Conservation (phyloP, 2,113 vertebrate species). For the Lontra canadensis region DNA sequence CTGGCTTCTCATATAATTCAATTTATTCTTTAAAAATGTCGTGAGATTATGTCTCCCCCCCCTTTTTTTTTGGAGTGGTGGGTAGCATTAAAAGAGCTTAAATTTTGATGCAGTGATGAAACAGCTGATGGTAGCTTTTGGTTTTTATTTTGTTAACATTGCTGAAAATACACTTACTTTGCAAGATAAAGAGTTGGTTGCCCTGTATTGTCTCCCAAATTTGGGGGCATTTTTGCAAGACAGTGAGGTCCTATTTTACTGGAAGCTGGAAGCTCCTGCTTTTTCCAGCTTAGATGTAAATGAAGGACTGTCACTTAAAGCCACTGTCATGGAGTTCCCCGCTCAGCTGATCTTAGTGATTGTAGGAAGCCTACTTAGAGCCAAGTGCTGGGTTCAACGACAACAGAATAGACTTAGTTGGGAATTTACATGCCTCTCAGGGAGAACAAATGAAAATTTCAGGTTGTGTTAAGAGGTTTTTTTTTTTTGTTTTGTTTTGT, state of each 20-base stretch:
- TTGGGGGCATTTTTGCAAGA: not conserved
- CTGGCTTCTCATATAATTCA: not conserved
- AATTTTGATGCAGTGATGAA: not conserved
- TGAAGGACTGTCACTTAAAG: not conserved
- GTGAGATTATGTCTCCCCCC: not conserved
- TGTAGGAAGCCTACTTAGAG: not conserved
- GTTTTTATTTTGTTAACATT: conserved; percentile 6
- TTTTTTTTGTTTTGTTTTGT: too few relatives aligned
- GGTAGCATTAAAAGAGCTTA: not conserved
- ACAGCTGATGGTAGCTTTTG: not conserved
- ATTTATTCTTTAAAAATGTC: not conserved
- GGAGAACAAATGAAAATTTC: not conserved
- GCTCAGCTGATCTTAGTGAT: not conserved
- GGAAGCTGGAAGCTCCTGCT: not conserved
- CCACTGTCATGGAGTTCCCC: not conserved
- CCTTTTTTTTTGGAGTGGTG: fast-evolving
- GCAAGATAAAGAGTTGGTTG: not conserved
- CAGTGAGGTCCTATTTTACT: not conserved
- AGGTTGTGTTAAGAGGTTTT: not conserved
- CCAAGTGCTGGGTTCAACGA: too few relatives aligned
- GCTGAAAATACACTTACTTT: not conserved
- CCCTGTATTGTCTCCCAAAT: not conserved
- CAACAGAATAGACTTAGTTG: not conserved
- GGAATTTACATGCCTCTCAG: not conserved
- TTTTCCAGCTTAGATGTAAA: not conserved